Conservation (phyloP, 2,888 invertebrate genomes). For the Celastrina argiolus region DNA sequence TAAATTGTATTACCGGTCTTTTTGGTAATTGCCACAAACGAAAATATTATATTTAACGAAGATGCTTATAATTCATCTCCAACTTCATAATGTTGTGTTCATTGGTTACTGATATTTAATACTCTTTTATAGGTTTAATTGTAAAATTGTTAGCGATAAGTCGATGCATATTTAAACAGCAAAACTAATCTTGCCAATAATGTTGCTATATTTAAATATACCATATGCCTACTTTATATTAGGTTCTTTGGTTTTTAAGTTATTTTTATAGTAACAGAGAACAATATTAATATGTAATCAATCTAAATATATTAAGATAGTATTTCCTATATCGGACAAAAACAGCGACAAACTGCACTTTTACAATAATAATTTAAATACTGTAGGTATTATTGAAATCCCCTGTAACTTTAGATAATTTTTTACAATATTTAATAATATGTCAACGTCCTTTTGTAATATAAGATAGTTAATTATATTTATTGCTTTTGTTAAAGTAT, state of each 20-base stretch:
- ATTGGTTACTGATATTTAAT: slow-evolving; percentile 11
- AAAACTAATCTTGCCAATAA: slow-evolving; percentile 15
- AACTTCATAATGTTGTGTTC: slow-evolving; percentile 2
- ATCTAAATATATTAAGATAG: background rate
- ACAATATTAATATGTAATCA: background rate
- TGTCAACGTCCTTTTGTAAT: slow-evolving; percentile 38
- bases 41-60: too few species aligned
- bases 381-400: background rate
- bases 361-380: background rate
- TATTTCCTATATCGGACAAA: background rate
- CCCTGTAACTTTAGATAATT: slow-evolving; percentile 15
- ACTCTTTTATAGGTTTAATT: slow-evolving; percentile 8
- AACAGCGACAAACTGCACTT: background rate
- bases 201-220: slow-evolving; percentile 13
- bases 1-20: too few species aligned
- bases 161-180: background rate
- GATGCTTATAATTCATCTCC: too few species aligned
- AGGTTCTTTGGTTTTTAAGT: background rate
- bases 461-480: slow-evolving; percentile 40
- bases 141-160: slow-evolving; percentile 13
- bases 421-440: slow-evolving; percentile 7
- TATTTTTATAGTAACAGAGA: background rate
- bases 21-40: too few species aligned
- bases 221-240: background rate
- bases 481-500: slow-evolving; percentile 45